phyloP scores from a whole-genome alignment of 2,888 invertebrate species.

The Cremastobaeus sp. region DNA sequence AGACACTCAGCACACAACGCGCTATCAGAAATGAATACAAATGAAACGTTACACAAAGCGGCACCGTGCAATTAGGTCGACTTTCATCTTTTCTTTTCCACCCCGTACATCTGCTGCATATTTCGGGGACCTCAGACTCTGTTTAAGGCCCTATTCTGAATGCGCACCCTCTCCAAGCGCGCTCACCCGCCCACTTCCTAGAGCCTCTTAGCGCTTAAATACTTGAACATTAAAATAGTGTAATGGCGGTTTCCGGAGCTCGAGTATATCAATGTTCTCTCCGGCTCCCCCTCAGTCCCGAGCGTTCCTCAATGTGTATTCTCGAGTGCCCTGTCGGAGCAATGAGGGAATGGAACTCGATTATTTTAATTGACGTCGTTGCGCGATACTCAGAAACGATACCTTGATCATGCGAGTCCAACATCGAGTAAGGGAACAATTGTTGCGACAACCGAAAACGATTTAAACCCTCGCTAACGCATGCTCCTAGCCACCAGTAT shows the following conservation, averaged over 20 bases:
- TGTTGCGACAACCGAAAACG: conserved; percentile 35
- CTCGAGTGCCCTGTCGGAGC: conserved; percentile 61
- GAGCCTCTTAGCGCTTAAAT: conserved; percentile 72
- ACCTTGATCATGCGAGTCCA: conserved; percentile 64
- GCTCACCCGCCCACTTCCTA: conserved; percentile 72
- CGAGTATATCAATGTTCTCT: conserved; percentile 63
- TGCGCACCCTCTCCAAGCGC: conserved; percentile 57
- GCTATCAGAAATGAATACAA: conserved; percentile 46
- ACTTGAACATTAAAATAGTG: conserved; percentile 73
- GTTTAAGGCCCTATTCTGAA: conserved; percentile 61
- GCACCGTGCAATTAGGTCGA: conserved; percentile 52
- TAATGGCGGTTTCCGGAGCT: conserved; percentile 74
- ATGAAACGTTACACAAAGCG: conserved; percentile 42
- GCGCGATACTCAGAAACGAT: conserved; percentile 69
- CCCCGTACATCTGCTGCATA: conserved; percentile 49
- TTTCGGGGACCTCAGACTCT: conserved; percentile 52
- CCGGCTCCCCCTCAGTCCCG: conserved; percentile 40
- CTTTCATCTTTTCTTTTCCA: conserved; percentile 28
- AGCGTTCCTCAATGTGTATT: conserved; percentile 50
- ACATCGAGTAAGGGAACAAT: conserved; percentile 44
- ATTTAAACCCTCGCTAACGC: conserved; percentile 25
- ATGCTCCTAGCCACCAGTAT: conserved; percentile 5
- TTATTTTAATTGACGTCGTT: conserved; percentile 72
- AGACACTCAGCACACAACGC: conserved; percentile 23
- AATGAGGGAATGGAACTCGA: conserved; percentile 70